phyloP scores from a whole-genome alignment of 2,113 vertebrate species.

The Nesoenas mayeri region DNA sequence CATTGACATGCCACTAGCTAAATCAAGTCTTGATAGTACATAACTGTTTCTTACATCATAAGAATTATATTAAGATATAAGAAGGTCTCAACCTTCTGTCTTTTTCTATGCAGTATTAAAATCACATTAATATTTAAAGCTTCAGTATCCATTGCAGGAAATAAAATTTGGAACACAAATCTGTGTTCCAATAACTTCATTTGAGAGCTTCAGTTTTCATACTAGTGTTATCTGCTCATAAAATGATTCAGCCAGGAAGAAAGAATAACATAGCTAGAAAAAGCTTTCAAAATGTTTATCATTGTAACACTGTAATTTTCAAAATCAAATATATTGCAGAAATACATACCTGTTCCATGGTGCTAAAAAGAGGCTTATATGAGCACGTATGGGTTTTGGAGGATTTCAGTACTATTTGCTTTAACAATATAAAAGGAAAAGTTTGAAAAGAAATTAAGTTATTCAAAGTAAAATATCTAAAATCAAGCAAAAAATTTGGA shows the following conservation, averaged over 20 bases:
- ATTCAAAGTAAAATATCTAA: neutral
- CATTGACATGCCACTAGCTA: slow-evolving; percentile 24
- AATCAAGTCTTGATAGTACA: slow-evolving; percentile 40
- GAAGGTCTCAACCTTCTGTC: slow-evolving; percentile 49
- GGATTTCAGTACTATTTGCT: neutral
- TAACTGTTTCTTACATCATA: slow-evolving; percentile 39
- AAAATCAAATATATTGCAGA: neutral
- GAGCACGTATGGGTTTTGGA: neutral
- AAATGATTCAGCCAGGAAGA: neutral
- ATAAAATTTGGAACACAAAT: slow-evolving; percentile 66
- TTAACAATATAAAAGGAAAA: neutral
- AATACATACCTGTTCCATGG: neutral
- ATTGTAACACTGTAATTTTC: neutral
- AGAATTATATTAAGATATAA: slow-evolving; percentile 53
- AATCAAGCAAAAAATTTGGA: neutral
- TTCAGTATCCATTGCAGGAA: slow-evolving; percentile 11
- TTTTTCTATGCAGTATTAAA: slow-evolving; percentile 65
- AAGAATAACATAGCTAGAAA: neutral
- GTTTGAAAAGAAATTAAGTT: neutral
- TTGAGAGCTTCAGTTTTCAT: slow-evolving; percentile 20
- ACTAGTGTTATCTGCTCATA: slow-evolving; percentile 3
- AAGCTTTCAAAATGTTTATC: slow-evolving; percentile 18
- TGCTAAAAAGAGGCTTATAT: neutral
- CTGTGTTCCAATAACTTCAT: neutral
- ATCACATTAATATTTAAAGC: slow-evolving; percentile 63